Evolutionary conservation across 2,113 vertebrate species (phyloP), one percentile per base, ranked within the genome.

Genomic region (Cepphus grylle): DNA sequence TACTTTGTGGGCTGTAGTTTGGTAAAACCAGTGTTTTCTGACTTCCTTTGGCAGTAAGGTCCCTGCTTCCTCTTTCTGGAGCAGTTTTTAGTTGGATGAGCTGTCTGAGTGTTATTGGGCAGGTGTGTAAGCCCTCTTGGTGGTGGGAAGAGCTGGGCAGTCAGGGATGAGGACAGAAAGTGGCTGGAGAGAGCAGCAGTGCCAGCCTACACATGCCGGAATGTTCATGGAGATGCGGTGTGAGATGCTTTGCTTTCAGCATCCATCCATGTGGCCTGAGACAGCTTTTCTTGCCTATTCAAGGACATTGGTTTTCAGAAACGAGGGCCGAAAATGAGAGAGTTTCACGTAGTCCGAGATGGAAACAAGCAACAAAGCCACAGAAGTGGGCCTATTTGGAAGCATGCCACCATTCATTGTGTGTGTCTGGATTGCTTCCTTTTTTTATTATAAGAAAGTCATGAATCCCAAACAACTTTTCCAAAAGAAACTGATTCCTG

Each of bases 141-240:
- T 76, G 43, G 29, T 56, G 36, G 32, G 29, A 80, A 58, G 25
- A 36, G 52, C 29, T 59, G 52, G 17, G 13, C 32, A 36, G 50
- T 13, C 61, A 42, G 56, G n/a, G 27, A 15, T 30, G 23, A 43
- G 27, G 66, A 59, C 38, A 72, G 8, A 30, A 45, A 67, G 38
- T 25, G 52, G 21, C 38, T 50, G 61, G 27, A 73, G 50, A 34
- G 30, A 58, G 71, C 13, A 79, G 52, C 40, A 47, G 18, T 53
- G 43, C 13, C 67, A 77, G 67, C 58, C 14, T 56, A 10, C 13
- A 4, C 0, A 0, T 34, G 16, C 49, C 2, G 0, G 81, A 84
- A n/a, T 11, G 32, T 53, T 81, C 15, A 1, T 12, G 17, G 55
- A 43, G 18, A 7, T 53, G 45, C 19, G 13, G 6, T 34, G 30